A percentile compares a stretch with the other conserved stretches of the same genome.
phyloP scores from a whole-genome alignment of 2,113 vertebrate species.

The Empidonax alnorum region DNA sequence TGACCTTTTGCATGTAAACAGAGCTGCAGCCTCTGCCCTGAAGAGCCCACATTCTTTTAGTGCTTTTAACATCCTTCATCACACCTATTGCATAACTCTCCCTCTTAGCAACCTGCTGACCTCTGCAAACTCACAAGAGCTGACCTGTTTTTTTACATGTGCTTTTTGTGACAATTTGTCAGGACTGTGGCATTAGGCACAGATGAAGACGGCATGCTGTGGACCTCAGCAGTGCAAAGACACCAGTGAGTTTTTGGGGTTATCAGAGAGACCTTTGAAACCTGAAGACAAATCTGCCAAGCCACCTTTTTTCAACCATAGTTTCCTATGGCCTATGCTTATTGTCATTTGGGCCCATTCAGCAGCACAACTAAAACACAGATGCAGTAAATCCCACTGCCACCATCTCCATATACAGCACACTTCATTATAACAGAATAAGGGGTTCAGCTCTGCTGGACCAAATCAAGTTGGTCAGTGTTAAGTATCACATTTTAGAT shows the following conservation, averaged over 20 bases:
- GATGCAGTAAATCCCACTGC: constrained; percentile 56
- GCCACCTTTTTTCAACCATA: background rate
- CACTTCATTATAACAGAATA: constrained; percentile 72
- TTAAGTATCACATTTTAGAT: constrained; percentile 76
- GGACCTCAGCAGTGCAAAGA: background rate
- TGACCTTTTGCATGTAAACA: background rate
- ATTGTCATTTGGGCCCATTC: constrained; percentile 33
- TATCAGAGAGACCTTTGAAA: background rate
- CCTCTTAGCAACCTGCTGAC: background rate
- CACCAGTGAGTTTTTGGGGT: background rate
- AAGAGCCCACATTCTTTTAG: background rate
- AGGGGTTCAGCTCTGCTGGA: constrained; percentile 76
- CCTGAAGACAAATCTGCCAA: background rate
- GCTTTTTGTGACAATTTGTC: background rate
- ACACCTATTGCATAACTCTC: background rate
- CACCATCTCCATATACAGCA: constrained; percentile 50
- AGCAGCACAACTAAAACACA: constrained; percentile 62
- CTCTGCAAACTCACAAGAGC: background rate
- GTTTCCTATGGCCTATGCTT: background rate
- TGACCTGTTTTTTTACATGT: background rate
- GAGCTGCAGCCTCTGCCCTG: background rate
- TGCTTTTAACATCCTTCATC: constrained; percentile 16
- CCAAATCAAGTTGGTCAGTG: constrained; percentile 71
- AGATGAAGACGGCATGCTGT: background rate
- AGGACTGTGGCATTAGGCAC: background rate